phyloP scores from a whole-genome alignment of 2,113 vertebrate species.

The Pedionomus torquatus region DNA sequence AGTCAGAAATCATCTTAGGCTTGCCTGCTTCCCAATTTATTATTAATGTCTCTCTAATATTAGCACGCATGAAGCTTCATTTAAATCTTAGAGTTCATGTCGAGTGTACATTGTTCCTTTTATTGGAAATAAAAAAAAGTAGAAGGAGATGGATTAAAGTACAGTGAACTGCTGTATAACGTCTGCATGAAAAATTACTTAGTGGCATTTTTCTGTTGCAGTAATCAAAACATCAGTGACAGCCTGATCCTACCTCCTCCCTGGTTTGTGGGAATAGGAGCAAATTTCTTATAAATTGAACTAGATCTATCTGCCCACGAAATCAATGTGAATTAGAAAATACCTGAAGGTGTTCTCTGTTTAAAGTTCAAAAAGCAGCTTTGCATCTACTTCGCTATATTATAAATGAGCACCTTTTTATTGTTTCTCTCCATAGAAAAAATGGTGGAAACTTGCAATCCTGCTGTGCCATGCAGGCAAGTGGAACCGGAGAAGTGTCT shows the following conservation, averaged over 20 bases:
- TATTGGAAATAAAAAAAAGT: slow-evolving; percentile 36
- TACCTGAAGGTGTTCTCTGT: neutral
- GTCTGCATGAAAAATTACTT: neutral
- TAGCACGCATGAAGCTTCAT: slow-evolving; percentile 27
- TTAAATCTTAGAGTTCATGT: slow-evolving; percentile 45
- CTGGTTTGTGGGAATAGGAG: neutral
- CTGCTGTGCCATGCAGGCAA: neutral
- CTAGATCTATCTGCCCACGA: neutral
- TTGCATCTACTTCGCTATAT: neutral
- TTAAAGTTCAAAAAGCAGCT: neutral
- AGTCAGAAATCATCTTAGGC: slow-evolving; percentile 47
- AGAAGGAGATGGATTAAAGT: slow-evolving; percentile 14
- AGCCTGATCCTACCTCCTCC: neutral
- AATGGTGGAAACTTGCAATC: neutral
- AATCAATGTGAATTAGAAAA: neutral
- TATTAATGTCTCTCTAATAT: slow-evolving; percentile 66
- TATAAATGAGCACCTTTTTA: neutral
- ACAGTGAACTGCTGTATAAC: neutral
- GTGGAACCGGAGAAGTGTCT: neutral
- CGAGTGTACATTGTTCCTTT: slow-evolving; percentile 2
- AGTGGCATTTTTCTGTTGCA: neutral
- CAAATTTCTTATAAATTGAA: neutral
- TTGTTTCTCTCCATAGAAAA: neutral
- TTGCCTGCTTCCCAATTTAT: slow-evolving; percentile 59
- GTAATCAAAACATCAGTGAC: neutral